These are phyloP conservation scores for Gymnoscopelus braueri DNA, from an alignment of 2,797 vertebrate genomes.

Conservation along the genomic window DNA sequence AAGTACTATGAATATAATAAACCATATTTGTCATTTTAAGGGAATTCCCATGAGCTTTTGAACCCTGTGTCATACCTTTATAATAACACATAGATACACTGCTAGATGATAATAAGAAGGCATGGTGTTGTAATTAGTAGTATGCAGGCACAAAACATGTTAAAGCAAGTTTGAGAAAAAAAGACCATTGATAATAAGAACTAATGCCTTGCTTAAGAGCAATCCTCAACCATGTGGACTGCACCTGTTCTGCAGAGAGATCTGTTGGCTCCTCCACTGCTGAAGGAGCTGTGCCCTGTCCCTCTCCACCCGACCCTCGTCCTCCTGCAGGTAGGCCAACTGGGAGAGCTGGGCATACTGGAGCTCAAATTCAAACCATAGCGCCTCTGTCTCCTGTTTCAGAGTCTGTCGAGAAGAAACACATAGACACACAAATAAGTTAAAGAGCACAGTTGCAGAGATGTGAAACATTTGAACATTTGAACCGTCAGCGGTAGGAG, in stretches of 20 bases:
- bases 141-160: no score
- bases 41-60: no score
- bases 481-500: no score
- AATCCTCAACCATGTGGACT: background rate
- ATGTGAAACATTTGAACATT: no score
- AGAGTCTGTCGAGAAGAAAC: slow-evolving; percentile 66
- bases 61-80: no score
- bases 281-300: slow-evolving; percentile 61
- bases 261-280: slow-evolving; percentile 74
- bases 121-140: no score
- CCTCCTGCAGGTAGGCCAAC: slow-evolving; percentile 44
- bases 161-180: no score
- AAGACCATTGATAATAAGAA: no score
- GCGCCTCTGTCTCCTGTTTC: slow-evolving; percentile 64
- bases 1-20: no score
- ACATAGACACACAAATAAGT: slow-evolving; percentile 6
- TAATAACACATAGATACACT: no score
- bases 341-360: slow-evolving; percentile 65
- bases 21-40: no score
- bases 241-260: slow-evolving; percentile 77
- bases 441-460: background rate
- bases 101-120: no score
- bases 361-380: slow-evolving; percentile 77
- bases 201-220: background rate
- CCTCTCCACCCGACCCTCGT: slow-evolving; percentile 51